phyloP scores from a whole-genome alignment of 2,888 invertebrate genomes.

The Pseudanteris insignis region DNA sequence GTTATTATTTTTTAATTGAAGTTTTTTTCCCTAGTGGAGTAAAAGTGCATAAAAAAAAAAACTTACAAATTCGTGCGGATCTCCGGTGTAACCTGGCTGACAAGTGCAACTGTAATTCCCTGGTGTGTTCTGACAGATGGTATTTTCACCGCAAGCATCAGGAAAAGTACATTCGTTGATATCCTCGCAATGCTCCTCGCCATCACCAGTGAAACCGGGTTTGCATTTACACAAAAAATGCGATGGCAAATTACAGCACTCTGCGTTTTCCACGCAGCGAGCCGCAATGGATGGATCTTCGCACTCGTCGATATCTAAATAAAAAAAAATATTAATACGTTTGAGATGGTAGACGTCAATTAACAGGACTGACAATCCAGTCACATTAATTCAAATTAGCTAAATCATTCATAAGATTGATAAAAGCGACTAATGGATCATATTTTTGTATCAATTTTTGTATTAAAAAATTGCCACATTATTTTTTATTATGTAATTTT shows the following conservation, averaged over 20 bases:
- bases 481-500: no score
- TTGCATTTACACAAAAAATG: constrained; percentile 95
- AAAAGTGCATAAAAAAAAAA: no score
- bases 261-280: constrained; percentile 89
- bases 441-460: no score
- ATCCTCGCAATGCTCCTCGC: constrained; percentile 87
- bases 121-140: constrained; percentile 82
- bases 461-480: no score
- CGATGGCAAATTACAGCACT: constrained; percentile 93
- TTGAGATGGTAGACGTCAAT: no score
- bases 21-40: background rate
- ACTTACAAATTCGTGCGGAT: constrained; percentile 77
- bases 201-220: constrained; percentile 89
- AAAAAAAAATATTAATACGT: no score
- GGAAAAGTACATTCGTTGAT: constrained; percentile 87
- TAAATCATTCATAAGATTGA: no score
- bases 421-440: no score
- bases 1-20: no score
- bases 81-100: constrained; percentile 83
- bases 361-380: no score
- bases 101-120: constrained; percentile 91
- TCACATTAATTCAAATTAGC: no score
- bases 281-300: constrained; percentile 84
- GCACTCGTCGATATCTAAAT: constrained; percentile 91
- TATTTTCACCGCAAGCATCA: constrained; percentile 82